Conservation (phyloP, 2,888 invertebrate genomes). For the Mycalesis mineus region DNA sequence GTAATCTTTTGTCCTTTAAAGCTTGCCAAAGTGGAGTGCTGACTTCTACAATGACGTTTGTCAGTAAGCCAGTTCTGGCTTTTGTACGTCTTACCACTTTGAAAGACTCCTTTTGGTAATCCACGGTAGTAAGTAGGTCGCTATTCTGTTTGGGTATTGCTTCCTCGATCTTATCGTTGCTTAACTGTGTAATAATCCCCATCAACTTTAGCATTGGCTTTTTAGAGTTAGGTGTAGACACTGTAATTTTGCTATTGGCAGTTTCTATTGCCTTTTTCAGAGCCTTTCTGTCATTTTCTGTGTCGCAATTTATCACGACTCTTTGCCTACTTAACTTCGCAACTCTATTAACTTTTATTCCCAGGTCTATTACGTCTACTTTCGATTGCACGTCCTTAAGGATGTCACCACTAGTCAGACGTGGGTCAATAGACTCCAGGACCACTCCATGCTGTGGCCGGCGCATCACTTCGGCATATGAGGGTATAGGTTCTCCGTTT, state of each 20-base stretch:
- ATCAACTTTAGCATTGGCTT: not conserved
- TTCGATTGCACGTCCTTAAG: not conserved
- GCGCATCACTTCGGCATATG: no score
- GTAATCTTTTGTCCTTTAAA: not conserved
- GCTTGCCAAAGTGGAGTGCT: conserved; percentile 16
- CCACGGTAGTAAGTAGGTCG: no score
- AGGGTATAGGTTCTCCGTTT: no score
- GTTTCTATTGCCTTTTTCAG: not conserved
- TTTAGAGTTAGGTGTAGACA: not conserved
- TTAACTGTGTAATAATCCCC: no score
- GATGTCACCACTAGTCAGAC: not conserved
- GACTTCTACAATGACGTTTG: not conserved
- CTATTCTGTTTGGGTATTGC: no score
- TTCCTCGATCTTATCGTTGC: no score
- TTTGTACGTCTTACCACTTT: no score
- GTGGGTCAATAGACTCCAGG: not conserved
- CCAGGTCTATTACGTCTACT: no score
- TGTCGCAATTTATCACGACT: not conserved
- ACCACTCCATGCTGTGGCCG: not conserved
- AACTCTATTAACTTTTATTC: not conserved
- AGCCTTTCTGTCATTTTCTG: not conserved
- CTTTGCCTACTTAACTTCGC: conserved; percentile 1
- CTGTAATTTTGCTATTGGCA: not conserved
- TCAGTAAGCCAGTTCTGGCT: no score
- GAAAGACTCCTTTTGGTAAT: no score